These are phyloP conservation scores for Stegastes partitus DNA, from an alignment of 2,113 vertebrate genomes.

Conservation along the genomic window DNA sequence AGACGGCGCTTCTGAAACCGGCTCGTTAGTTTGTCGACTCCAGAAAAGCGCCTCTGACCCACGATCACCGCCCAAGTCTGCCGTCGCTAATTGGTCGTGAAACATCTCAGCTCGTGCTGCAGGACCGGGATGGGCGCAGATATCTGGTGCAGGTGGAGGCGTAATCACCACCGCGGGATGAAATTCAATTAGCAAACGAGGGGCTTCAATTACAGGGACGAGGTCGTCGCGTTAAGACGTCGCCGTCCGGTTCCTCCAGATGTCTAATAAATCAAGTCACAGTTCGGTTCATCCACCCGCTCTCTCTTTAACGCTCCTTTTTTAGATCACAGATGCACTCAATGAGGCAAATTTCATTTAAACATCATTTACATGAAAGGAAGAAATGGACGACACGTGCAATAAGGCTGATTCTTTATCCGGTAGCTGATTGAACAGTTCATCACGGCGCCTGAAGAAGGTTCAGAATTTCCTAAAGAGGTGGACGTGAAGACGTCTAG, in stretches of 20 bases:
- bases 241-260: background rate
- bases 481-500: too few relatives aligned
- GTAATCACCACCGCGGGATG: background rate
- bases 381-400: background rate
- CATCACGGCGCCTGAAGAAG: too few relatives aligned
- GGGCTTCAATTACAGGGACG: background rate
- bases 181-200: background rate
- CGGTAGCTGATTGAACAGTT: too few relatives aligned
- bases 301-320: background rate
- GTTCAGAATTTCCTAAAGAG: too few relatives aligned
- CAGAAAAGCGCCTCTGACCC: too few relatives aligned
- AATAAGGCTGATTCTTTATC: background rate
- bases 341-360: background rate
- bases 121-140: background rate
- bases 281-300: background rate
- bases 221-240: background rate
- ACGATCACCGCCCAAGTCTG: background rate
- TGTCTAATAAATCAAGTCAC: background rate
- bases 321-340: background rate
- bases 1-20: too few relatives aligned
- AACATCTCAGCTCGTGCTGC: background rate
- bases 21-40: too few relatives aligned
- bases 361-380: background rate
- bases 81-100: background rate
- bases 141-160: constrained; percentile 1